Evolutionary conservation across 2,113 vertebrate species (phyloP), one percentile per base, ranked within the genome.

Genomic region (Triplophysa rosa): DNA sequence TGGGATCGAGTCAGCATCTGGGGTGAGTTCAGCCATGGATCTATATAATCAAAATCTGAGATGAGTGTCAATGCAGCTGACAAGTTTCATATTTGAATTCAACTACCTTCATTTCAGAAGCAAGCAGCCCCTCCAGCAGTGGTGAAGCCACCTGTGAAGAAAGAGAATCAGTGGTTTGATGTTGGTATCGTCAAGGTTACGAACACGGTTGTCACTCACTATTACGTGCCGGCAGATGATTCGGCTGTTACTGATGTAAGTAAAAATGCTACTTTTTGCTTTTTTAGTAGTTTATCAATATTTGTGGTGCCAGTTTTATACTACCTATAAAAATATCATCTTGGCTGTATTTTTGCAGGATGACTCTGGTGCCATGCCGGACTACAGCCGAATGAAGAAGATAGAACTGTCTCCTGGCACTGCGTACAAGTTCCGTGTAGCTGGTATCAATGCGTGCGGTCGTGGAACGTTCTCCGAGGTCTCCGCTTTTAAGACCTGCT

Each of bases 151-250:
- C 89, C 92, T 0, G 87, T 92, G 80, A 95, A 94, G 86, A 95
- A 94, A 69, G 94, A 95, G 61, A 94, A 93, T 73, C 94, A 94
- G 80, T 95, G 93, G 94, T 93, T 94, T 70, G 94, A 95, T 13
- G 94, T 94, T 6, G 94, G 94, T 1, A 90, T 94, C n/a, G 91
- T 95, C 67, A 95, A 95, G 70, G 90, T 91, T 69, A 94, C 93
- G 24, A 94, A 93, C 67, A 93, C 90, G 73, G 90, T 94, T 78
- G 94, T 95, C 82, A 95, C 93, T 12, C 92, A 94, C 80, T 94
- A 93, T 86, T 94, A 92, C 65, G 68, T 94, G 81, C 93, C 93
- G 2, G 72, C 90, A 13, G 92, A 93, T 6, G 93, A 94, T 23
- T 87, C 91, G 0, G 70, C 83, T 2, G 77, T 85, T 0, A 77